Percentiles rank a stretch among this genome's conserved stretches.
Evolutionary conservation across 2,888 invertebrate species (phyloP).

Genomic region (Dascillus cervinus): DNA sequence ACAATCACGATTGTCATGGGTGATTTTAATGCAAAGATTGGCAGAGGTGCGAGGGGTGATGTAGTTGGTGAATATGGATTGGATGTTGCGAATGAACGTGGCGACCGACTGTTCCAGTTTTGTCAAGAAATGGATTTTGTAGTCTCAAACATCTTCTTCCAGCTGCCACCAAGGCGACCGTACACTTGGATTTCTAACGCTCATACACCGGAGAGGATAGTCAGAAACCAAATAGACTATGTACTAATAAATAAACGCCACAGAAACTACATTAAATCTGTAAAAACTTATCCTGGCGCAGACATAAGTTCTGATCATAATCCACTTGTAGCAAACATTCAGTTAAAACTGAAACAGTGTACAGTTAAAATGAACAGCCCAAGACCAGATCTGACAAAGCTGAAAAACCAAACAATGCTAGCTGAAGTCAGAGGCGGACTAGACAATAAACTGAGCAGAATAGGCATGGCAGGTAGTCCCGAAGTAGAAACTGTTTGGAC

Average conservation of each 20-base stretch:
- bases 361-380: too few species aligned
- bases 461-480: too few species aligned
- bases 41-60: slow-evolving; percentile 8
- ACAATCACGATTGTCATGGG: slow-evolving; percentile 14
- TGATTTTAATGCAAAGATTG: slow-evolving; percentile 20
- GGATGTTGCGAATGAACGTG: slow-evolving; percentile 18
- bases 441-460: too few species aligned
- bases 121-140: too few species aligned
- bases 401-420: too few species aligned
- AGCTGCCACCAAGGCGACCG: too few species aligned
- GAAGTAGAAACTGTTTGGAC: too few species aligned
- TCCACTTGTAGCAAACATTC: slow-evolving; percentile 10
- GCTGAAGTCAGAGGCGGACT: too few species aligned
- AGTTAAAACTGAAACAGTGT: slow-evolving; percentile 7
- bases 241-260: slow-evolving; percentile 19
- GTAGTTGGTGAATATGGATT: slow-evolving; percentile 15
- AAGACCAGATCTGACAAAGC: too few species aligned
- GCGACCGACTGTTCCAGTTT: slow-evolving; percentile 18
- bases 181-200: slow-evolving; percentile 22
- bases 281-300: too few species aligned
- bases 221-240: slow-evolving; percentile 23
- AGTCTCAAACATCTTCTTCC: too few species aligned
- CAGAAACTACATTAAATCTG: slow-evolving; percentile 12
- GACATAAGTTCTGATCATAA: slow-evolving; percentile 22
- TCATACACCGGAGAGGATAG: slow-evolving; percentile 14